These are phyloP conservation scores for Gracilinanus agilis DNA, from an alignment of 2,113 vertebrate genomes.

Conservation along the genomic window DNA sequence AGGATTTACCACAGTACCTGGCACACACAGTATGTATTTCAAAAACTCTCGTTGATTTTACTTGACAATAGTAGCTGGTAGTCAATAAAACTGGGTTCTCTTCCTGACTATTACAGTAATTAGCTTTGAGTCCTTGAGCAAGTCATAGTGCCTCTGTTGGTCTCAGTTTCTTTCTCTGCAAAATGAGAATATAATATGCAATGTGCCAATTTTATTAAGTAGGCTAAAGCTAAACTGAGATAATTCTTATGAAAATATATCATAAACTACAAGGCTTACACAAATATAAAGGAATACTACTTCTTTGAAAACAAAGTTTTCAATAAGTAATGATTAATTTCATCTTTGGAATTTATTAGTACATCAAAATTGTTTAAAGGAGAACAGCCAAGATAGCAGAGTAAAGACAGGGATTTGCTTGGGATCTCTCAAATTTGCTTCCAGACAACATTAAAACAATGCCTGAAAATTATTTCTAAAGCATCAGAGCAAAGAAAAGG, in stretches of 20 bases:
- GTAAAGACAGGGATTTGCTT: no score
- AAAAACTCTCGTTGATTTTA: neutral
- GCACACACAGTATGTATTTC: neutral
- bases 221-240: neutral
- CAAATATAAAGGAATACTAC: neutral
- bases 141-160: neutral
- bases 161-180: neutral
- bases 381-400: no score
- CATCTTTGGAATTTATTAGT: slow-evolving; percentile 15
- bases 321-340: neutral
- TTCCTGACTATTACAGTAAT: neutral
- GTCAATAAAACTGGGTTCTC: neutral
- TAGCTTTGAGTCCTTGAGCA: neutral
- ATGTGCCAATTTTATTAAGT: neutral
- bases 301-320: neutral
- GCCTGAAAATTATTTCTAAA: no score
- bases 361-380: slow-evolving; percentile 21
- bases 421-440: no score
- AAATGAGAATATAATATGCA: neutral
- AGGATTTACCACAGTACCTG: neutral
- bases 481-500: no score
- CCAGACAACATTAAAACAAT: no score
- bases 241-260: neutral
- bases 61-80: neutral
- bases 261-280: neutral